phyloP scores from a whole-genome alignment of 2,888 invertebrate genomes.

The Azorinus chamasolen region DNA sequence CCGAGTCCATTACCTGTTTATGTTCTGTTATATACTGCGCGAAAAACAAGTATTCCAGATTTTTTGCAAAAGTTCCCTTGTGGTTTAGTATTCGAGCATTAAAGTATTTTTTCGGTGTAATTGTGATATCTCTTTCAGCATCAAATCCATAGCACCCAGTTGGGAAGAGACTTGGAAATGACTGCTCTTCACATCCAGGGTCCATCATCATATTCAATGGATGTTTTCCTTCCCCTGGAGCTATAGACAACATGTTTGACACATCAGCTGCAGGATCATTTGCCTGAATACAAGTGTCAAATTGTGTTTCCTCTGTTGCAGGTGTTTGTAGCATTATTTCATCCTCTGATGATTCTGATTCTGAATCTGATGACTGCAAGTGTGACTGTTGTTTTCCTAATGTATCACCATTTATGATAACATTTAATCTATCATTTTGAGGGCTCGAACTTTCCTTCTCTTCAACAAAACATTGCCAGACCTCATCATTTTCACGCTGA shows the following conservation, averaged over 20 bases:
- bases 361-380: background rate
- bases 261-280: conserved; percentile 49
- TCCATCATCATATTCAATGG: conserved; percentile 47
- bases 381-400: too few relatives aligned
- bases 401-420: too few relatives aligned
- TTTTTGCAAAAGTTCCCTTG: conserved; percentile 35
- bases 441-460: background rate
- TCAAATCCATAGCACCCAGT: conserved; percentile 50
- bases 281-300: conserved; percentile 49
- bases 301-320: background rate
- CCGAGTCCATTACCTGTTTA: conserved; percentile 38
- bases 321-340: background rate
- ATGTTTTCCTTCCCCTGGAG: conserved; percentile 50
- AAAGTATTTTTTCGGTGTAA: conserved; percentile 52
- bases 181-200: conserved; percentile 41
- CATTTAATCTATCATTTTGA: too few relatives aligned
- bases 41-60: conserved; percentile 47
- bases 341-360: background rate
- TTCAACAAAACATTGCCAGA: too few relatives aligned
- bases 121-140: conserved; percentile 20
- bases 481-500: too few relatives aligned
- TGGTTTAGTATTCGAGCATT: conserved; percentile 44
- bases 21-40: conserved; percentile 48
- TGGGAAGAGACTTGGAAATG: conserved; percentile 47
- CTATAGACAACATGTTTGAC: conserved; percentile 18